Evolutionary conservation across 2,113 vertebrate species (phyloP).

Genomic region (Centropus bengalensis): DNA sequence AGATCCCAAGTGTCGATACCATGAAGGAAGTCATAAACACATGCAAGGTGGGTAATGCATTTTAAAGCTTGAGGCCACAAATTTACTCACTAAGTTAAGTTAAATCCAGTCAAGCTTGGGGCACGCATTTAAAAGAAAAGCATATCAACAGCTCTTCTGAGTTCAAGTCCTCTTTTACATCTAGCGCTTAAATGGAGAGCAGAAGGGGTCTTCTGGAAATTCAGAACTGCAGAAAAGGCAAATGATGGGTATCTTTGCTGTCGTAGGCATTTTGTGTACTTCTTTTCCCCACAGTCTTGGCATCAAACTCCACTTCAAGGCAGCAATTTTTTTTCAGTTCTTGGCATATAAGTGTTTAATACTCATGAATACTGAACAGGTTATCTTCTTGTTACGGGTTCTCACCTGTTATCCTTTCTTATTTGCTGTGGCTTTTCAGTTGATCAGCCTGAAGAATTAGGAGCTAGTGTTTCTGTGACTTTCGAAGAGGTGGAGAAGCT

Average conservation of each 20-base stretch:
- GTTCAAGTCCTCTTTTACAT: neutral
- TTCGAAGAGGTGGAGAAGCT: slow-evolving; percentile 89
- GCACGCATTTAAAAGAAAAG: neutral
- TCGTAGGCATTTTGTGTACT: neutral
- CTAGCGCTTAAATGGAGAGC: neutral
- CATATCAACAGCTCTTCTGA: neutral
- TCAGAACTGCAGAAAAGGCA: neutral
- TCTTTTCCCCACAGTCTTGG: neutral
- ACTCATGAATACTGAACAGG: neutral
- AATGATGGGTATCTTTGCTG: neutral
- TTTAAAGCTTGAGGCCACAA: neutral
- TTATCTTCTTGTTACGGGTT: neutral
- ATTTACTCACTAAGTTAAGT: neutral
- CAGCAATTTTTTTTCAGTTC: neutral
- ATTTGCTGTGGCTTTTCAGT: slow-evolving; percentile 62
- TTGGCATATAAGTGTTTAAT: neutral
- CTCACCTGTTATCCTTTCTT: neutral
- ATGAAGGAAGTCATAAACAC: neutral
- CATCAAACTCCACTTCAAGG: neutral
- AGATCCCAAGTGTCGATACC: neutral
- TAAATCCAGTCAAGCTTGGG: neutral
- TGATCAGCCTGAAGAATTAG: slow-evolving; percentile 86
- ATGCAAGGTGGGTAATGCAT: no score
- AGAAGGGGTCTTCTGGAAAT: neutral
- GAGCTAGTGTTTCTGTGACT: slow-evolving; percentile 89